Base-by-base conservation (phyloP, 2,113 vertebrate genomes). In the Phalacrocorax pelagicus region DNA sequence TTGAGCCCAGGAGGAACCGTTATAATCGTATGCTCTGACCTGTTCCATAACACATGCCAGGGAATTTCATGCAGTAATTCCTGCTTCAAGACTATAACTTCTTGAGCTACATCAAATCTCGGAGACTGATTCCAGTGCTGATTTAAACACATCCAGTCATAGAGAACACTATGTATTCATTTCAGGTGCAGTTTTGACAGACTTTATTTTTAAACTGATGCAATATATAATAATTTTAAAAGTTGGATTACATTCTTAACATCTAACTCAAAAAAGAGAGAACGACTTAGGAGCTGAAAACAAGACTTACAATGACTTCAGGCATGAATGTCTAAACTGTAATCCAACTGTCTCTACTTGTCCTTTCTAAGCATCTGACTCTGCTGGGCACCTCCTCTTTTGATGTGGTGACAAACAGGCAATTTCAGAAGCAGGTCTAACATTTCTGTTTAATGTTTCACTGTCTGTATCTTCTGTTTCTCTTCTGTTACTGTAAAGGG, bases 61-160 rank as follows among this genome's bases (percentile, higher is more conserved):
- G 88, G 96, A 96, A 94, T 95, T 96, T 91, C 77, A 92, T 49
- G 92, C 78, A 93, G 93, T 69, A 72, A 96, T 95, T 96, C 83
- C 81, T 72, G 49, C 80, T 93, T 27, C 69, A 71, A 65, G 92
- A 6, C 67, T n/a, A 27, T 57, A 65, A 92, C 57, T 81, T 55
- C 57, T 83, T 18, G 38, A 83, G 88, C 81, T 58, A 42, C 73
- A 83, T 55, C 51, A 81, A 95, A 83, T 38, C 81, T 67, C 86
- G 2, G 7, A 55, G 52, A 71, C 26, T 2, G 82, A 81, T 90
- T 57, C 65, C 80, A 44, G 85, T 4, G 59, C 27, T 91, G 88
- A 72, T 69, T 93, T 79, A 63, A 94, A 78, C 34, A 57, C 65
- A 52, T 23, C 55, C 36, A 86, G 63, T 71, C 59, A 34, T 5